phyloP scores from a whole-genome alignment of 1,140 invertebrate genomes.

The Oppia nitens region DNA sequence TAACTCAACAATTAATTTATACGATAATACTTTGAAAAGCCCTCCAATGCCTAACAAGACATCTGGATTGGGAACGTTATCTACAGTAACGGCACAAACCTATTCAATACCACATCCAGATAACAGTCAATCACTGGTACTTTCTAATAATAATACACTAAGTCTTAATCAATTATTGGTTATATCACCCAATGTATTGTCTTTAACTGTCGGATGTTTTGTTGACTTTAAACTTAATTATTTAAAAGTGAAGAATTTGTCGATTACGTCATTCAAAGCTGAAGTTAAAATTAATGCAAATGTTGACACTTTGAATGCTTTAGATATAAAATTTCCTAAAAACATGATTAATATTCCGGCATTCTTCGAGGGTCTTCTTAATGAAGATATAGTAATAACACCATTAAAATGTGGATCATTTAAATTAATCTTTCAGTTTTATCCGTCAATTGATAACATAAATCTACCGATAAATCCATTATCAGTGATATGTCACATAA shows the following conservation, averaged over 20 bases:
- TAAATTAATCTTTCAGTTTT: background rate
- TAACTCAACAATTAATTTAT: background rate
- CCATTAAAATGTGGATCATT: background rate
- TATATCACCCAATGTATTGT: background rate
- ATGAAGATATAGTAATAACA: background rate
- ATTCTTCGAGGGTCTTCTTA: background rate
- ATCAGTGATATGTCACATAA: background rate
- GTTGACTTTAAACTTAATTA: background rate
- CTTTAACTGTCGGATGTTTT: background rate
- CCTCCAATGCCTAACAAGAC: background rate
- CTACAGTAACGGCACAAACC: too few species aligned
- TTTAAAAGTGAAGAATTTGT: background rate
- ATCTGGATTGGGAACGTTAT: background rate
- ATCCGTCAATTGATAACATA: background rate
- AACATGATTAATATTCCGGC: background rate
- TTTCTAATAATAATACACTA: background rate
- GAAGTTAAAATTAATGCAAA: background rate
- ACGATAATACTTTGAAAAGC: background rate
- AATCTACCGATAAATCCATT: background rate
- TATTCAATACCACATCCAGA: background rate
- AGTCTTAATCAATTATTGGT: background rate
- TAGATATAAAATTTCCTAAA: background rate
- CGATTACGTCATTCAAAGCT: background rate
- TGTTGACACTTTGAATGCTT: background rate
- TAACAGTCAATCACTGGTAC: background rate